These are phyloP conservation scores for Lithophane ornitopus DNA, from an alignment of 2,888 invertebrate species.

Conservation along the genomic window DNA sequence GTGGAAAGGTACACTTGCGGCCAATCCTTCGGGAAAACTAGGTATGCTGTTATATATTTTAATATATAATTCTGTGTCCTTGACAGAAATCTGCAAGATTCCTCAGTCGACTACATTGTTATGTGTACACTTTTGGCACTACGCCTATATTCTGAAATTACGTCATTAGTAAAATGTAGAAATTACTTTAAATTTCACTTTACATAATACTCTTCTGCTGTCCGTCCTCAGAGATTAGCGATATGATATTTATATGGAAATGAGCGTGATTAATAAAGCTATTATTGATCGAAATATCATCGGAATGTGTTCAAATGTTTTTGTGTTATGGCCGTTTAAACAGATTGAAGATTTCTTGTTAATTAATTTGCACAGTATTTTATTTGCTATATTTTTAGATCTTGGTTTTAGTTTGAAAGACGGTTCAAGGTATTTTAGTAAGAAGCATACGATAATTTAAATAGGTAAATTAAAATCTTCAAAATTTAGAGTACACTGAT, in stretches of 20 bases:
- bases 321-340: neutral
- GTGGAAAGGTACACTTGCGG: too few relatives aligned
- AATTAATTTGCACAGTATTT: neutral
- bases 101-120: conserved; percentile 35
- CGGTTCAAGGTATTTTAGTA: neutral
- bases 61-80: conserved; percentile 33
- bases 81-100: conserved; percentile 45
- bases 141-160: conserved; percentile 28
- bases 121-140: conserved; percentile 40
- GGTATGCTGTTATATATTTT: too few relatives aligned
- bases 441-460: neutral
- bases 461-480: neutral
- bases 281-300: neutral
- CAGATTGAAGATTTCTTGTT: neutral
- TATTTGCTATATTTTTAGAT: conserved; percentile 16
- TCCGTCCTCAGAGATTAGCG: neutral
- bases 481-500: neutral
- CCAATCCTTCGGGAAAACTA: too few relatives aligned
- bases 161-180: conserved; percentile 32
- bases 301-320: conserved; percentile 19
- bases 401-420: neutral
- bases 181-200: conserved; percentile 20
- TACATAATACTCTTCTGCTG: neutral
- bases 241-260: neutral
- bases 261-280: neutral